Conservation (phyloP, 2,113 vertebrate genomes). For the human (Homo sapiens) region GRCh38 chrX:117141501-117142000, state of each 20-base stretch:
- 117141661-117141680: not conserved
- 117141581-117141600: not conserved
- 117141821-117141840: not conserved
- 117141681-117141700: not conserved
- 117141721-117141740: not conserved
- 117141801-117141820: not conserved
- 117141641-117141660: not conserved
- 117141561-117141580: not conserved
- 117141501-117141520: not conserved
- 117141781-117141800: not conserved
- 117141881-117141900: not conserved
- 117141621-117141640: not conserved
- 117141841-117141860: not conserved
- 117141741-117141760: not conserved
- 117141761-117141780: constrained; percentile 11
- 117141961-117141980: constrained; percentile 7
- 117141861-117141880: not conserved
- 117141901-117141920: not conserved
- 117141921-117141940: no score
- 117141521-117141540: not conserved
- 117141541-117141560: not conserved
- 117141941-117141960: no score
- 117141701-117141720: not conserved
- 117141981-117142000: not conserved
- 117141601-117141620: not conserved